Conservation (phyloP, 1,140 invertebrate species). For the Microvelia longipes region DNA sequence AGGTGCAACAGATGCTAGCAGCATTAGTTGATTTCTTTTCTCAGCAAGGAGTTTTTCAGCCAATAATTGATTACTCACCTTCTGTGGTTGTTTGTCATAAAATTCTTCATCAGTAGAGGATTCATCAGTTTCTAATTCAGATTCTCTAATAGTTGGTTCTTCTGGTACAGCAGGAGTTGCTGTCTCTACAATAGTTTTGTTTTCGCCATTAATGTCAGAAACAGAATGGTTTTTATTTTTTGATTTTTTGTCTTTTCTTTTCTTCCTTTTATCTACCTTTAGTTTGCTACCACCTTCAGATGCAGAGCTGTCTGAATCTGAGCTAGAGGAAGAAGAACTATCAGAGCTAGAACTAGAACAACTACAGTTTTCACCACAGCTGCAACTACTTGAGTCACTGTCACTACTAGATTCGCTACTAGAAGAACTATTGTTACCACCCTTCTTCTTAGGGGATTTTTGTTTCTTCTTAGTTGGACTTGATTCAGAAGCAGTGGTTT, state of each 20-base stretch:
- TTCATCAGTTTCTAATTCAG: conserved; percentile 65
- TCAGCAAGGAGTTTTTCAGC: conserved; percentile 52
- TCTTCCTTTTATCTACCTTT: conserved; percentile 28
- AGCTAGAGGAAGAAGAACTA: conserved; percentile 46
- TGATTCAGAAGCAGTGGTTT: conserved; percentile 2
- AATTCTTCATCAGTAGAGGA: conserved; percentile 74
- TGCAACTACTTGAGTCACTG: conserved; percentile 55
- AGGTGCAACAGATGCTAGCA: conserved; percentile 36
- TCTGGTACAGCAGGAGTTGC: conserved; percentile 20
- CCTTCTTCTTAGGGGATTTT: conserved; percentile 32
- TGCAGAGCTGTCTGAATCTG: conserved; percentile 44
- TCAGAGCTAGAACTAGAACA: conserved; percentile 48
- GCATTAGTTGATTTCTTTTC: conserved; percentile 47
- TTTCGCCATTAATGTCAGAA: conserved; percentile 9
- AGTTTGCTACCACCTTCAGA: conserved; percentile 32
- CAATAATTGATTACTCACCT: conserved; percentile 46
- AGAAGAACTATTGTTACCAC: conserved; percentile 32
- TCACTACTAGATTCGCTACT: conserved; percentile 57
- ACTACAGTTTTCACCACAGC: conserved; percentile 62
- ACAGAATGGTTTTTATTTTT: conserved; percentile 17
- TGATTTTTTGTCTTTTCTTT: conserved; percentile 28
- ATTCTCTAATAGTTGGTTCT: conserved; percentile 46
- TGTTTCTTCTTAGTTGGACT: conserved; percentile 25
- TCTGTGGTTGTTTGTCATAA: conserved; percentile 64
- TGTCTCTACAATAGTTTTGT: conserved; percentile 11